A percentile compares a stretch with the other conserved stretches of the same genome.
These are phyloP conservation scores for Orchestes rusci DNA, from an alignment of 2,888 invertebrate genomes.

Conservation along the genomic window DNA sequence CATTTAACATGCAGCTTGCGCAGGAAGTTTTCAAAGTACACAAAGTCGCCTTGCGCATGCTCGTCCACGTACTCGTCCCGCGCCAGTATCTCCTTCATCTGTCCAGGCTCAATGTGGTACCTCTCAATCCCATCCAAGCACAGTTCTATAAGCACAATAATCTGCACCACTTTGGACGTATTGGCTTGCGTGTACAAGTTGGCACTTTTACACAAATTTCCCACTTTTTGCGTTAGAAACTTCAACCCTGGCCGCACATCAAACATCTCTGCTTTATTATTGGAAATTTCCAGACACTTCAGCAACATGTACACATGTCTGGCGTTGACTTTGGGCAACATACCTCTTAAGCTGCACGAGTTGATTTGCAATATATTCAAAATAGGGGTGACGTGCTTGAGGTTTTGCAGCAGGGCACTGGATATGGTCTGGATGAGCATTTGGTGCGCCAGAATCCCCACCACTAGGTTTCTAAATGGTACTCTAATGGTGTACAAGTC, in stretches of 20 bases:
- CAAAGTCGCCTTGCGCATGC: conserved; percentile 34
- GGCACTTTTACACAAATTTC: conserved; percentile 76
- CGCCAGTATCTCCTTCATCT: conserved; percentile 54
- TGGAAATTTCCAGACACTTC: conserved; percentile 74
- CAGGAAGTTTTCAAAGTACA: conserved; percentile 41
- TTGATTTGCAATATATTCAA: conserved; percentile 43
- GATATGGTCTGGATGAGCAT: conserved; percentile 88
- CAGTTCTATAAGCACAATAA: conserved; percentile 78
- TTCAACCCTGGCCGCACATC: conserved; percentile 88
- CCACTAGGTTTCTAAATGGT: conserved; percentile 79
- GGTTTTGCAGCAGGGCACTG: conserved; percentile 68
- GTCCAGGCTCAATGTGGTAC: conserved; percentile 55
- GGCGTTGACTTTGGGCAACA: conserved; percentile 47
- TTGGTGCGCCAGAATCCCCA: conserved; percentile 86
- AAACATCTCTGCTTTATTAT: conserved; percentile 76
- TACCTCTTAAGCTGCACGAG: conserved; percentile 40
- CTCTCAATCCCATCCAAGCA: conserved; percentile 65
- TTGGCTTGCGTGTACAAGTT: conserved; percentile 91
- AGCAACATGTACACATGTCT: conserved; percentile 64
- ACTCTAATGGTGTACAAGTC: conserved; percentile 76
- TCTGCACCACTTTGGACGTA: conserved; percentile 84
- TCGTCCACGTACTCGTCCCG: conserved; percentile 37
- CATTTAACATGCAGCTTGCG: conserved; percentile 40
- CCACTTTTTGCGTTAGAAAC: conserved; percentile 89
- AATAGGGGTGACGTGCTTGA: conserved; percentile 43